Evolutionary conservation across 2,797 vertebrate species (phyloP), one percentile per base, ranked within the genome.

Genomic region (Lacerta viridis): DNA sequence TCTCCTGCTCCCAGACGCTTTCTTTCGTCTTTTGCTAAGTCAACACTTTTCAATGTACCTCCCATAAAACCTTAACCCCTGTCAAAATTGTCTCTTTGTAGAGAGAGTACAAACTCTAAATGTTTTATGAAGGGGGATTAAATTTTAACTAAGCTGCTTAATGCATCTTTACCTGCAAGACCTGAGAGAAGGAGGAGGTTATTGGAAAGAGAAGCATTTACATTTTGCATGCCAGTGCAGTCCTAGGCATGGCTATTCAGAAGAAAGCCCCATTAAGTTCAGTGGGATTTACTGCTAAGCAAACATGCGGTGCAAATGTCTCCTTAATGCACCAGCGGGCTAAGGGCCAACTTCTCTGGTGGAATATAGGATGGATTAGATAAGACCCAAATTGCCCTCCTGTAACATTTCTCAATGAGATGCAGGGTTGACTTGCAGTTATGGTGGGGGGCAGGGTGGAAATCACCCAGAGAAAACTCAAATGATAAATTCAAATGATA

Each of bases 121-220:
- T 90, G 88, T 94, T 94, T 91, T 82, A 90, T 86, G 80, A 69
- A 55, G 25, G 33, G 55, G 0, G 33, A 85, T 89, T 91, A 91
- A 92, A 91, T 1, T 90, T 94, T 90, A 92, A 55, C 2, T 83
- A 27, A 92, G 91, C 43, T 79, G 81, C 59, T 90, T 87, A 82
- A 41, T 75, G 23, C 59, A 80, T 80, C 41, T 50, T 78, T 92
- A 75, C 75, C 79, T 89, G 84, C 29, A 55, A 76, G 72, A 55
- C 36, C 75, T 41, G 86, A 72, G n/a, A 91, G 39, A 27, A 82
- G 64, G 76, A 85, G 89, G 61, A 27, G 64, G 1, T 43, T 11
- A 82, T 71, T 55, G 33, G 50, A 41, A 5, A 66, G 85, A 80
- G 39, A 61, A 41, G 55, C 25, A 68, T 59, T 89, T 80, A 68